A percentile compares a stretch with the other conserved stretches of the same genome.
These are phyloP conservation scores for Porites lutea DNA, from an alignment of 64 coral and sea anemone genomes.

Conservation along the genomic window DNA sequence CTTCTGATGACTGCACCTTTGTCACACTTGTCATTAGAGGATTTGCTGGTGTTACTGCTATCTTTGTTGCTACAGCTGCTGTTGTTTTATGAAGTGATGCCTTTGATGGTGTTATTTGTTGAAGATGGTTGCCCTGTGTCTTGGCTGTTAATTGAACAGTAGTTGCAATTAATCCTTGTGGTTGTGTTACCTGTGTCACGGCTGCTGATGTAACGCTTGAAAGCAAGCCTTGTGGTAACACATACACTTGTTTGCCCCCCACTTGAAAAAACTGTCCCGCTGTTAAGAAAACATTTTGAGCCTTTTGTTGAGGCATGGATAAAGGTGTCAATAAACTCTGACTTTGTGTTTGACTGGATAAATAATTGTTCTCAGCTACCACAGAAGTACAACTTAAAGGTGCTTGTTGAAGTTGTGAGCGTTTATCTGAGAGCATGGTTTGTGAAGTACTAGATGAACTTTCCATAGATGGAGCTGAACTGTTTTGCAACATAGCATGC, in stretches of 20 bases:
- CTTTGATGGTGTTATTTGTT: background rate
- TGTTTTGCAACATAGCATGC: background rate
- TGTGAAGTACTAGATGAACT: background rate
- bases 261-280: slow-evolving; percentile 7
- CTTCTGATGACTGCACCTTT: background rate
- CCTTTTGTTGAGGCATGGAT: background rate
- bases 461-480: background rate
- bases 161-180: background rate
- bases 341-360: background rate
- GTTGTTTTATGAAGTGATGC: background rate
- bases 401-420: background rate
- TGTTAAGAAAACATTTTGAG: slow-evolving; percentile 29
- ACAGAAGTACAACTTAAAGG: background rate
- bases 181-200: background rate
- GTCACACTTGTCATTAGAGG: background rate
- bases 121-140: background rate
- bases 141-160: background rate
- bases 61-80: background rate
- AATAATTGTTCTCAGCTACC: background rate
- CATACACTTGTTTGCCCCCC: background rate
- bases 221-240: background rate
- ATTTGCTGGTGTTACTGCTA: background rate
- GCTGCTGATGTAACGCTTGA: slow-evolving; percentile 1
- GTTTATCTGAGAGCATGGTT: background rate
- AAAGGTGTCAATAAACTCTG: background rate